Percentiles rank a stretch among this genome's conserved stretches.
Conservation (phyloP, 2,888 invertebrate species). For the Lithophane semibrunnea region DNA sequence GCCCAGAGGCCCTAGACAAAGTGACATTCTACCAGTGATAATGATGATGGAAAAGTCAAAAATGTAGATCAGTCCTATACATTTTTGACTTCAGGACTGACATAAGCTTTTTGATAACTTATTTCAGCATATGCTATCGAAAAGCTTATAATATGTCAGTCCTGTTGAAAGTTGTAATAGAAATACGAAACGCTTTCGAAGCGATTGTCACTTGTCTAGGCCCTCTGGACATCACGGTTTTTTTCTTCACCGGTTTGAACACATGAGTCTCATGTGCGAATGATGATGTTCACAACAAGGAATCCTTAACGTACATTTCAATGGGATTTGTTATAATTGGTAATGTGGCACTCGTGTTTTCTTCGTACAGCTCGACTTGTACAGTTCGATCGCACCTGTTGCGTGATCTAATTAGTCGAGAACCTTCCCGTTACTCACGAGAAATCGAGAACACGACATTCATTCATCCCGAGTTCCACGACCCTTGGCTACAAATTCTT, state of each 20-base stretch:
- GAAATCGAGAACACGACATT: background rate
- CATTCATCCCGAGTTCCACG: constrained; percentile 8
- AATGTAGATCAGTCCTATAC: too few relatives aligned
- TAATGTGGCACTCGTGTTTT: constrained; percentile 21
- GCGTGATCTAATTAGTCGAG: constrained; percentile 40
- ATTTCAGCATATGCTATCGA: too few relatives aligned
- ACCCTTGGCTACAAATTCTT: background rate
- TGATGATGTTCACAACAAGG: background rate
- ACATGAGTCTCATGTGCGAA: background rate
- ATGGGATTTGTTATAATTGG: constrained; percentile 22
- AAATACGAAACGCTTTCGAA: too few relatives aligned
- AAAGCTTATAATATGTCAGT: too few relatives aligned
- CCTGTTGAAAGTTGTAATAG: too few relatives aligned
- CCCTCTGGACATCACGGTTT: too few relatives aligned
- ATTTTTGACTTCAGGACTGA: too few relatives aligned
- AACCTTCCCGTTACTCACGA: constrained; percentile 31
- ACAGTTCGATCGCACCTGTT: constrained; percentile 33
- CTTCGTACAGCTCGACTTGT: constrained; percentile 3
- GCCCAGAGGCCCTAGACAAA: too few relatives aligned
- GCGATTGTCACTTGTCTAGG: too few relatives aligned
- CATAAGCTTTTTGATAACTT: too few relatives aligned
- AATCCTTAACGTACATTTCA: background rate
- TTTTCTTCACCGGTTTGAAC: background rate
- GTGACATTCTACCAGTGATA: too few relatives aligned
- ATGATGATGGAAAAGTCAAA: too few relatives aligned